These are phyloP conservation scores for Drosophila vallismaia DNA, from an alignment of 2,888 invertebrate genomes.

Conservation along the genomic window DNA sequence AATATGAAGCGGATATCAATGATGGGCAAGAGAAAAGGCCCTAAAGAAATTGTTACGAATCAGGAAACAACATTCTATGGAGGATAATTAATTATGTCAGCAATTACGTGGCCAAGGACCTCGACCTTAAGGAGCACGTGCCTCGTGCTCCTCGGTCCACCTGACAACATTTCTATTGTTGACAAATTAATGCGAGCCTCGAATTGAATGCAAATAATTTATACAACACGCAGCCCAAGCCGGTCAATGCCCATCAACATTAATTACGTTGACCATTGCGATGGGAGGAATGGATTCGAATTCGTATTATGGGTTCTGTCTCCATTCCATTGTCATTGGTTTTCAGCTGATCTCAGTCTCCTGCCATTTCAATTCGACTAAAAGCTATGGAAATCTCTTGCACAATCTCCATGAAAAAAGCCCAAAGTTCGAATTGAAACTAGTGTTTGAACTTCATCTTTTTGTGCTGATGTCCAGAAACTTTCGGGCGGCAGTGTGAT, in stretches of 20 bases:
- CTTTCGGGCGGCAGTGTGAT: conserved; percentile 25
- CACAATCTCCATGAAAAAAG: conserved; percentile 7
- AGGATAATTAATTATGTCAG: conserved; percentile 53
- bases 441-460: conserved; percentile 33
- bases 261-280: conserved; percentile 45
- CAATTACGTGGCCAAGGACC: conserved; percentile 42
- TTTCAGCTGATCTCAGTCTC: conserved; percentile 13
- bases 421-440: conserved; percentile 38
- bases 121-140: conserved; percentile 39
- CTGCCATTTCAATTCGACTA: conserved; percentile 49
- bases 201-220: conserved; percentile 44
- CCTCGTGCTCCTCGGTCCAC: not conserved
- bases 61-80: conserved; percentile 37
- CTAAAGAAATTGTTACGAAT: conserved; percentile 18
- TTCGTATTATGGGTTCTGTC: not conserved
- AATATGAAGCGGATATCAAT: conserved; percentile 61
- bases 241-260: conserved; percentile 40
- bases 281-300: conserved; percentile 1
- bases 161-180: conserved; percentile 36
- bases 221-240: conserved; percentile 5
- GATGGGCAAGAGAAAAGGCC: conserved; percentile 13
- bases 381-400: conserved; percentile 44
- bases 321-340: conserved; percentile 28
- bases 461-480: conserved; percentile 28
- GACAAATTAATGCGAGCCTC: conserved; percentile 51